Percentiles rank a stretch among this genome's conserved stretches.
Conservation (phyloP, 2,797 vertebrate genomes). For the Fringilla coelebs region DNA sequence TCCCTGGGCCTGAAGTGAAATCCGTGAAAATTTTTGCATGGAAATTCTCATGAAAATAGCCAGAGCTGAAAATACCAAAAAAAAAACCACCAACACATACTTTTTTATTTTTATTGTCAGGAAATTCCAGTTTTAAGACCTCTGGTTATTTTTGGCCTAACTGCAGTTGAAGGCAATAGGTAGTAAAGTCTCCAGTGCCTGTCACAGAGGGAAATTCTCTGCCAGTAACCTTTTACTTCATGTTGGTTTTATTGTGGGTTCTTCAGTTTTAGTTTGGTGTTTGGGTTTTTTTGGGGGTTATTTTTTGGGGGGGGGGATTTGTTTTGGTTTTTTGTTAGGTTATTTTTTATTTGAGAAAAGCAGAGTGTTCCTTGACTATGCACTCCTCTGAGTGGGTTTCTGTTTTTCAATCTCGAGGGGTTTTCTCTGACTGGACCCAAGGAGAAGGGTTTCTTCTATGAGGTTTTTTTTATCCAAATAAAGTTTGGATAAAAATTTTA, state of each 20-base stretch:
- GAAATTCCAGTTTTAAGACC: conserved; percentile 30
- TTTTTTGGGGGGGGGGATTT: background rate
- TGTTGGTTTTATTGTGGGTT: background rate
- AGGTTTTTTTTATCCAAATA: background rate
- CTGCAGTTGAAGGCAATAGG: background rate
- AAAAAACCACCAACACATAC: background rate
- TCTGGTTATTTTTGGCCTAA: conserved; percentile 38
- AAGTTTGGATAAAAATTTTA: too few species aligned
- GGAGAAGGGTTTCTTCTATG: background rate
- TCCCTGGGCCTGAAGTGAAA: background rate
- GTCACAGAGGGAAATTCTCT: background rate
- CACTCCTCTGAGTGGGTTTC: background rate
- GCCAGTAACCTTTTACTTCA: background rate
- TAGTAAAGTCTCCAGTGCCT: background rate
- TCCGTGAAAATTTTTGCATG: background rate
- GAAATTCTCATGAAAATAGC: conserved; percentile 30
- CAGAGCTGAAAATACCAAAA: background rate
- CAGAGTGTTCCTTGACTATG: background rate
- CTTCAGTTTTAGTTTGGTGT: background rate
- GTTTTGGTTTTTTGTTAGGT: background rate
- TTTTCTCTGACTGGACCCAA: background rate
- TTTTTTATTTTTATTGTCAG: background rate
- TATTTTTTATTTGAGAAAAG: background rate
- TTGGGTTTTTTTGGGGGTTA: background rate
- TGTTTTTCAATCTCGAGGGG: background rate